Evolutionary conservation across 2,888 invertebrate genomes (phyloP).

Genomic region (Drosophila emarginata): DNA sequence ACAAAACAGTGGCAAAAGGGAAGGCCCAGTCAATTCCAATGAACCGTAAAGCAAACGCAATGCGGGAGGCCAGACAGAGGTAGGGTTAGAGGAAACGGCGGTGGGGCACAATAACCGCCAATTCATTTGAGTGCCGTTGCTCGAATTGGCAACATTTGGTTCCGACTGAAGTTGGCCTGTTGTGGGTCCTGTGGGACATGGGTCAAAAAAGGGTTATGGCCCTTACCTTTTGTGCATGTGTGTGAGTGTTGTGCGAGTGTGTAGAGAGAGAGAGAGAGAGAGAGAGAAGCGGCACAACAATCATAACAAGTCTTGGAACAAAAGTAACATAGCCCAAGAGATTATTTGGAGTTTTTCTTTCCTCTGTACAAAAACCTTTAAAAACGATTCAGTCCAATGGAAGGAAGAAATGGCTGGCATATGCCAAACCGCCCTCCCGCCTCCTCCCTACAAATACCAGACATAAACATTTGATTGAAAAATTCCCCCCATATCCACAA

Average conservation of each 20-base stretch:
- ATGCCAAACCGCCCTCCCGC: no score
- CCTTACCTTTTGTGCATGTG: slow-evolving; percentile 39
- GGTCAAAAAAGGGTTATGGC: slow-evolving; percentile 70
- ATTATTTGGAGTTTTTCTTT: neutral
- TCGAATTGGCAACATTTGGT: slow-evolving; percentile 74
- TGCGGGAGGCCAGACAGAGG: slow-evolving; percentile 24
- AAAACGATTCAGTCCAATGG: slow-evolving; percentile 14
- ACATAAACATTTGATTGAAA: slow-evolving; percentile 67
- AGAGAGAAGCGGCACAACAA: slow-evolving; percentile 17
- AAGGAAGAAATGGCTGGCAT: no score
- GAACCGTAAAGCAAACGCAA: slow-evolving; percentile 72
- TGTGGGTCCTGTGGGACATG: slow-evolving; percentile 63
- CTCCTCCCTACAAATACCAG: slow-evolving; percentile 50
- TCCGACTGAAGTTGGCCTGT: slow-evolving; percentile 30
- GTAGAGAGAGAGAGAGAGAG: neutral
- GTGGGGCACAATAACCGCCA: slow-evolving; percentile 64
- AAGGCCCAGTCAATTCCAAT: slow-evolving; percentile 55
- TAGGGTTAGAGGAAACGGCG: neutral
- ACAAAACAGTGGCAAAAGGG: slow-evolving; percentile 5
- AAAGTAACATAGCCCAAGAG: slow-evolving; percentile 6
- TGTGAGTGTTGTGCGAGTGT: neutral
- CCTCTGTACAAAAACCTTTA: slow-evolving; percentile 37
- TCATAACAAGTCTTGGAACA: slow-evolving; percentile 19
- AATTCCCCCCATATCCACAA: slow-evolving; percentile 46
- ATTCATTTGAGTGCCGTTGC: slow-evolving; percentile 77